Evolutionary conservation across 2,888 invertebrate genomes (phyloP), one percentile per base, ranked within the genome.

Genomic region (Fragum sueziense): DNA sequence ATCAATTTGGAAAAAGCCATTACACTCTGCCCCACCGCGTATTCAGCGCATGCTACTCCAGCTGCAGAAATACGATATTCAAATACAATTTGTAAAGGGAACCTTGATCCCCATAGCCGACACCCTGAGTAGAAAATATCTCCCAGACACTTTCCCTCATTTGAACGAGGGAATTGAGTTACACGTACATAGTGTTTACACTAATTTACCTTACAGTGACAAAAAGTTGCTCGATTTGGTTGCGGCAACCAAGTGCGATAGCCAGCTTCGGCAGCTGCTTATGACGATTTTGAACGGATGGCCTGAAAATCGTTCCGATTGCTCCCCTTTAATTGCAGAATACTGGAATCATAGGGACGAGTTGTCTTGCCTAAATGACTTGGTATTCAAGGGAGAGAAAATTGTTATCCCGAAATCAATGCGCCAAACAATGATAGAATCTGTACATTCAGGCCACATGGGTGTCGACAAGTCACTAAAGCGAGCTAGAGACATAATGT

Each of bases 381-480:
- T 81, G n/a, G 41, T 81, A 7, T 70, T 76, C 14, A 65, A 61
- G 62, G 76, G 76, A 70, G 67, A 80, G 59, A 76, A 33, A 3
- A 47, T 80, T 2, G 7, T 85, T 0, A 83, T 85, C 9, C 82
- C 85, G 14, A 70, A 75, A 14, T 51, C 70, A 4, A 33, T 87
- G 0, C 65, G 79, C 33, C 37, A 68, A 17, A 72, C 79, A 34
- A 83, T 86, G 77, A 70, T 86, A 29, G 29, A 69, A 0, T 29
- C 33, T 65, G 0, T 29, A 25, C 84, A 87, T 59, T 25, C 27
- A n/a, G 79, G 82, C 22, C 82, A 86, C 61, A 72, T 85, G 68
- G 86, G 85, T n/a, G 70, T 79, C 14, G 68, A 81, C 17, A 86
- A 85, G 70, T 74, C 54, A 11, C 17, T 74, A 25, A 51, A 57